Evolutionary conservation across 2,797 vertebrate species (phyloP), one percentile per base, ranked within the genome.

Genomic region (Diceros bicornis): DNA sequence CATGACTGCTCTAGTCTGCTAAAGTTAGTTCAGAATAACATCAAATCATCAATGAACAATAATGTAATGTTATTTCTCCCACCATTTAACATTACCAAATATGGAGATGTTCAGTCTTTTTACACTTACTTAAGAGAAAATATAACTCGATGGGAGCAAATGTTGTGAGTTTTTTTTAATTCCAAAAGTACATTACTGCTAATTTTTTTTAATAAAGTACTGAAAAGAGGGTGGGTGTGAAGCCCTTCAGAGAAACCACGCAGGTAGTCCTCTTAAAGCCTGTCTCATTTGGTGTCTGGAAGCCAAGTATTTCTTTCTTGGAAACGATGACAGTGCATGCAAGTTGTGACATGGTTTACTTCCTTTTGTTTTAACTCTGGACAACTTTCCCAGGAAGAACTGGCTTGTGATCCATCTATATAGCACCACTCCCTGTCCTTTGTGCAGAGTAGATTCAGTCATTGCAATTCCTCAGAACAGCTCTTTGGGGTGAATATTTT

Each of bases 361-460:
- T 91, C 81, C 89, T 96, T 95, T 90, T 61, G 57, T 91, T 91
- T 71, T 92, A 95, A 75, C 16, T 86, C 6, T 41, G 62, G 71
- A 52, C 94, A 37, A 75, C 37, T 98, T 98, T 99, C 98, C 96
- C 98, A 96, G 97, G 96, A 98, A 98, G 96, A 66, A 64, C 66
- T 64, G 61, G 62, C 7, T 47, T 7, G 77, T 92, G 74, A 61
- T 55, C 34, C 32, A 18, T 18, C 68, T 32, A 7, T 2, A 50
- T 7, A 50, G 14, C 20, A 88, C 97, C 98, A 97, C 91, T 95
- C 96, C 97, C 91, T 92, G 2, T 21, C 4, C 47, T 52, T 44
- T 44, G 12, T 72, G 7, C 57, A 61, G 21, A 66, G 21, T 66
- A 25, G 29, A 81, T 47, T 44, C 1, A 11, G 16, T 88, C 88